Percentiles rank a stretch among this genome's conserved stretches.
Conservation (phyloP, 2,113 vertebrate species). For the human (Homo sapiens) region GRCh38 chr4:114497001-114497500, state of each 20-base stretch:
- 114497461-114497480: neutral
- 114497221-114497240: neutral
- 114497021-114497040: neutral
- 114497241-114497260: neutral
- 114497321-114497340: neutral
- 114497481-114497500: constrained; percentile 11
- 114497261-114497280: neutral
- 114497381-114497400: neutral
- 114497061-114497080: neutral
- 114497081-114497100: neutral
- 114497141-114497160: neutral
- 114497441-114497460: neutral
- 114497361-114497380: neutral
- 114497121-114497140: neutral
- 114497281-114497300: constrained; percentile 12
- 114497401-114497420: neutral
- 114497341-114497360: neutral
- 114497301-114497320: neutral
- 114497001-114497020: neutral
- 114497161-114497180: neutral
- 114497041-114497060: neutral
- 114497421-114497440: neutral
- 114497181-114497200: neutral
- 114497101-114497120: neutral
- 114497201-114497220: neutral